Evolutionary conservation across 2,797 vertebrate genomes (phyloP), one percentile per base, ranked within the genome.

Genomic region (Peromyscus melanophrys): DNA sequence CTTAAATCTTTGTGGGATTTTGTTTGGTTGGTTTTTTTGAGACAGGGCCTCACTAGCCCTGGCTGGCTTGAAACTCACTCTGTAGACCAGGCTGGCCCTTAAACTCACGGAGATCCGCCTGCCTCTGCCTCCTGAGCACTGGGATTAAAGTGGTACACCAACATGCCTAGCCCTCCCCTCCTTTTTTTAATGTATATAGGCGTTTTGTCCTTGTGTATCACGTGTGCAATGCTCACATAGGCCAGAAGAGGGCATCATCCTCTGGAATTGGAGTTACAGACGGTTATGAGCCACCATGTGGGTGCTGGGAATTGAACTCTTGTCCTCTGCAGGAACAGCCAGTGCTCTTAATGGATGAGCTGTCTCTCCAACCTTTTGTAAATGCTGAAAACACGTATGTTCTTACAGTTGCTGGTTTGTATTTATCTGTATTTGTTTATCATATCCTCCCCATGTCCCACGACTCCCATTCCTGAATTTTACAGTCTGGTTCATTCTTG

Each of bases 401-500:
- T 90, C 40, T 67, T 94, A 85, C 1, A 90, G 81, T 76, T 81
- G 61, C 1, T 85, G 94, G 12, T 63, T 25, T 89, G 3, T 89
- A 73, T 73, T 1, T 84, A 63, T 83, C 73, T 94, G 3, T 89
- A 73, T 73, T 1, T 84, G 71, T 90, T 82, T 94, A 65, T 78
- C 89, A 21, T 92, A 65, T 61, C 13, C 23, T 29, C 11, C 16
- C 16, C 23, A 29, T 63, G 25, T 40, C n/a, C 12, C 34, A 4
- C 34, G 1, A 55, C 12, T 29, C 23, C 34, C 14, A 19, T 55
- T 85, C 37, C 29, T 85, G 19, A 67, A 11, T 46, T 63, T 84
- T 40, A 40, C 69, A 19, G 90, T 96, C 88, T 96, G 10, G 43
- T 67, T 90, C 14, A 75, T 89, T 93, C 21, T 95, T 96, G 40